Percentiles rank a stretch among this genome's conserved stretches.
Conservation (phyloP, 2,888 invertebrate genomes). For the Entomobrya proxima region DNA sequence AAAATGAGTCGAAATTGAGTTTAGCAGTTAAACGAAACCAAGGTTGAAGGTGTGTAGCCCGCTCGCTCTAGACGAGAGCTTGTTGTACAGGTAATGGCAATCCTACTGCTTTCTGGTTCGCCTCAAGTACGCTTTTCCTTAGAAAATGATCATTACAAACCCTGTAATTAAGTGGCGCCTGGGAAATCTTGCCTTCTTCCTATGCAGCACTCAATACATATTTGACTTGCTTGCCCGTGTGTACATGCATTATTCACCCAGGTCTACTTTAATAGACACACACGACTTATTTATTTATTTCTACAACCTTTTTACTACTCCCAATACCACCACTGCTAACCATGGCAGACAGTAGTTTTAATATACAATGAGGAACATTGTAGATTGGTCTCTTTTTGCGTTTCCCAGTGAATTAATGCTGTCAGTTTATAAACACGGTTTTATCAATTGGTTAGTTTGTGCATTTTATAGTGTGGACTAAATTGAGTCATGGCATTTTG, state of each 20-base stretch:
- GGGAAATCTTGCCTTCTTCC: slow-evolving; percentile 69
- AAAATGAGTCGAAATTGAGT: background rate
- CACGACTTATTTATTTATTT: slow-evolving; percentile 26
- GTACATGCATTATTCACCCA: slow-evolving; percentile 45
- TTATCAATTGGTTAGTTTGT: too few species aligned
- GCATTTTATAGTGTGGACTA: too few species aligned
- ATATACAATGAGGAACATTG: background rate
- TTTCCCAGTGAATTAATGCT: slow-evolving; percentile 8
- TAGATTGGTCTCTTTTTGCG: background rate
- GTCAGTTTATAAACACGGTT: background rate
- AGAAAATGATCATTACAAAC: slow-evolving; percentile 74
- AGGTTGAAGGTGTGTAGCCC: slow-evolving; percentile 19
- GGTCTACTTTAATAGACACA: background rate
- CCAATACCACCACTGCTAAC: background rate
- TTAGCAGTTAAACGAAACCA: background rate
- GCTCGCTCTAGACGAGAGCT: background rate
- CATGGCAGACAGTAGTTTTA: background rate
- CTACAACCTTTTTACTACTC: slow-evolving; percentile 11
- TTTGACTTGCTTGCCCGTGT: slow-evolving; percentile 55
- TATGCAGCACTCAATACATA: slow-evolving; percentile 21
- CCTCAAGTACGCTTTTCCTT: slow-evolving; percentile 63
- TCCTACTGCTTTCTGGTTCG: slow-evolving; percentile 23
- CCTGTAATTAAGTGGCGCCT: slow-evolving; percentile 76
- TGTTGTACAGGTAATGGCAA: background rate
- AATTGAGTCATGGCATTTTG: too few species aligned